phyloP scores from a whole-genome alignment of 2,113 vertebrate genomes.

The Jacana jacana region DNA sequence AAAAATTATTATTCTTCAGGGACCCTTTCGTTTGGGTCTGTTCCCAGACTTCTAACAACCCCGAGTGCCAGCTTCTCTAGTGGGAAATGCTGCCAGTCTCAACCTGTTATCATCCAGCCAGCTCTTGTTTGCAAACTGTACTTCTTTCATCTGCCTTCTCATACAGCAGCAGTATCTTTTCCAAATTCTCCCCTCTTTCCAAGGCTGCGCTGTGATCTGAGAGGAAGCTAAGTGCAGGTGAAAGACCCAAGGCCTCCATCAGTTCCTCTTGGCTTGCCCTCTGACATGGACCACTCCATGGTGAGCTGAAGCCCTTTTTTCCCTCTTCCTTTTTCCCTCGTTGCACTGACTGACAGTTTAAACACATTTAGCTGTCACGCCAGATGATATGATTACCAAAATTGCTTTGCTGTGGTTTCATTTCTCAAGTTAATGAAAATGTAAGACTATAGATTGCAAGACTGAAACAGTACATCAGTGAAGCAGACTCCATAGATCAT shows the following conservation, averaged over 20 bases:
- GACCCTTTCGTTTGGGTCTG: background rate
- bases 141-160: background rate
- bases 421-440: slow-evolving; percentile 39
- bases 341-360: background rate
- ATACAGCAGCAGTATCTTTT: background rate
- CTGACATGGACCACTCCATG: rapidly evolving
- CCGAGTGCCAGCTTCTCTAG: background rate
- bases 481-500: background rate
- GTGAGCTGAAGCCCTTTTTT: background rate
- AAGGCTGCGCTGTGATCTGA: background rate
- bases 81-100: background rate
- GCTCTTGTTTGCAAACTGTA: background rate
- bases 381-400: background rate
- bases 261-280: background rate
- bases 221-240: background rate
- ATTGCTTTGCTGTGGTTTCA: background rate
- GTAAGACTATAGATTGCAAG: background rate
- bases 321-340: background rate
- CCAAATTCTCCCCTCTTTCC: background rate
- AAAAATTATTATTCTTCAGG: background rate
- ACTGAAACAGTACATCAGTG: background rate
- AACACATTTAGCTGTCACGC: background rate
- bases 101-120: background rate
- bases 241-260: background rate
- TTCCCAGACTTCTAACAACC: background rate